A percentile compares a stretch with the other conserved stretches of the same genome.
Evolutionary conservation across 1,140 invertebrate species (phyloP).

Genomic region (Rhyacophila brunnea): DNA sequence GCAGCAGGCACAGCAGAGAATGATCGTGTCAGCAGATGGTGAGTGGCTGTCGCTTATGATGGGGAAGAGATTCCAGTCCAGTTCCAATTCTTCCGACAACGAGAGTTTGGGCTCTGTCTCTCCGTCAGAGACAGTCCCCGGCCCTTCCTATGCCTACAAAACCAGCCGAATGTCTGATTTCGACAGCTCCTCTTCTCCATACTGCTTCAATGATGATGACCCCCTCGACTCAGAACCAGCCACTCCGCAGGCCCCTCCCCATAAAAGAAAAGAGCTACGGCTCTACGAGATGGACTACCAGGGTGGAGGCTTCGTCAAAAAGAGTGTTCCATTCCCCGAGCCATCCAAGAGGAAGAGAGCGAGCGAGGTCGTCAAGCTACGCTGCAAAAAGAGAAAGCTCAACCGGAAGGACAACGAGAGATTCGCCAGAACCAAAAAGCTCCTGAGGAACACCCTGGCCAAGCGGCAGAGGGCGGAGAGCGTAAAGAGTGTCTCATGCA

Average conservation of each 20-base stretch:
- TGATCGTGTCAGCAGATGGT: conserved; percentile 54
- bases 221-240: background rate
- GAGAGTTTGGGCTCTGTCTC: conserved; percentile 35
- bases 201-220: conserved; percentile 25
- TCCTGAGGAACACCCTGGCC: conserved; percentile 23
- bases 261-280: conserved; percentile 28
- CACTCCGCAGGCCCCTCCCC: background rate
- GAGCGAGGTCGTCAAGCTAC: conserved; percentile 18
- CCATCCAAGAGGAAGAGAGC: conserved; percentile 47
- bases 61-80: conserved; percentile 58
- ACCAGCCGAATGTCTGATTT: background rate
- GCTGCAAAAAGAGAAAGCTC: conserved; percentile 22
- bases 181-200: conserved; percentile 13
- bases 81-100: conserved; percentile 55
- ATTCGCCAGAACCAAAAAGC: conserved; percentile 21
- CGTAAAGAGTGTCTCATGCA: conserved; percentile 5
- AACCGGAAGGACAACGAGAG: conserved; percentile 28
- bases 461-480: conserved; percentile 17
- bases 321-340: conserved; percentile 61
- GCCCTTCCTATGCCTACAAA: conserved; percentile 4
- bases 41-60: conserved; percentile 60
- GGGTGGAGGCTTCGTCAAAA: conserved; percentile 60
- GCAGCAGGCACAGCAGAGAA: conserved; percentile 39
- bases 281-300: conserved; percentile 44
- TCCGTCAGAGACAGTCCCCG: background rate